These are phyloP conservation scores for Pteropus alecto DNA, from an alignment of 2,113 vertebrate species.

Conservation along the genomic window DNA sequence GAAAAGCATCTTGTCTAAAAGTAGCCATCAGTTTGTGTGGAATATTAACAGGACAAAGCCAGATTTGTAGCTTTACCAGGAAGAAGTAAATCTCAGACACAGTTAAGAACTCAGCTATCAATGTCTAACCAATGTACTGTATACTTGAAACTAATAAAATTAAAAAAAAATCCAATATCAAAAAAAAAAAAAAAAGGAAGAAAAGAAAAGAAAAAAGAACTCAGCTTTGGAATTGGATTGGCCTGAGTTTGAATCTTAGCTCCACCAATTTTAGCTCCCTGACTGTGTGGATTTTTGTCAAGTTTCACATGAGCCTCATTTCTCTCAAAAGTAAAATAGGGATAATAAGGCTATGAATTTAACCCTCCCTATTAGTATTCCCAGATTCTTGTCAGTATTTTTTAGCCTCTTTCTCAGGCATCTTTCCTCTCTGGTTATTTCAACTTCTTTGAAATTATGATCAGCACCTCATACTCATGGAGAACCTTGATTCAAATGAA, in stretches of 20 bases:
- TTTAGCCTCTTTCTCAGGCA: neutral
- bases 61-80: neutral
- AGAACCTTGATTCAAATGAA: neutral
- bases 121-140: too few species aligned
- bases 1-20: neutral
- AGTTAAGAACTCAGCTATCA: neutral
- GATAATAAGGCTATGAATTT: neutral
- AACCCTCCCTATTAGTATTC: neutral
- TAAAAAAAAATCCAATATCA: too few species aligned
- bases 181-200: too few species aligned
- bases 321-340: neutral
- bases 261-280: neutral
- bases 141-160: too few species aligned
- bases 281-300: neutral
- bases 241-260: neutral
- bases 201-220: too few species aligned
- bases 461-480: neutral
- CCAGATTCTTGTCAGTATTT: neutral
- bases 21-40: neutral
- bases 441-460: neutral
- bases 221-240: neutral
- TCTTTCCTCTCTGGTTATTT: neutral
- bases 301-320: neutral
- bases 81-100: neutral
- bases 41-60: neutral